Conservation (phyloP, 2,797 vertebrate genomes). For the Liasis olivaceus region DNA sequence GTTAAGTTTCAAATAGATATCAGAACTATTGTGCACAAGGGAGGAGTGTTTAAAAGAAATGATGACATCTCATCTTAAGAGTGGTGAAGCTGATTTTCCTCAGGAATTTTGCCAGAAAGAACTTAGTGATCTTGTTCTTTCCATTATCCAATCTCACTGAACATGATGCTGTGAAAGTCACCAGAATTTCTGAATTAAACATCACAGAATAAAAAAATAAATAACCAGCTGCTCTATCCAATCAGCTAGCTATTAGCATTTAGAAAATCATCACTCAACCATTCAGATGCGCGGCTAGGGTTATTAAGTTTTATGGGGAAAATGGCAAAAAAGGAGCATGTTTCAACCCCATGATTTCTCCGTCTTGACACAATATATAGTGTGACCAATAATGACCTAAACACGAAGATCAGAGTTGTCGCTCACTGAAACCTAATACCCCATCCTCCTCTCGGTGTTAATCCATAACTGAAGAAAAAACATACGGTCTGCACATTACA, state of each 20-base stretch:
- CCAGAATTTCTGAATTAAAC: neutral
- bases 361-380: neutral
- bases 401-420: neutral
- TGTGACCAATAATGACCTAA: neutral
- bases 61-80: neutral
- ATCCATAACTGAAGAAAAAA: neutral
- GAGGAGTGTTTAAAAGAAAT: neutral
- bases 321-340: neutral
- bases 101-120: neutral
- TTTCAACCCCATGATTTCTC: neutral
- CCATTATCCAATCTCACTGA: neutral
- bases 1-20: neutral
- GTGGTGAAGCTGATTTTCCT: neutral
- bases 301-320: neutral
- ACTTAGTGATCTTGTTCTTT: neutral
- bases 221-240: neutral
- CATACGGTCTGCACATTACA: neutral
- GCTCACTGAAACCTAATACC: neutral
- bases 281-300: neutral
- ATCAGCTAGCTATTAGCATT: neutral
- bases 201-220: neutral
- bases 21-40: neutral
- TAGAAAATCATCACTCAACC: neutral
- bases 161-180: neutral
- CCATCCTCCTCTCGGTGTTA: neutral